These are phyloP conservation scores for Halcyon smyrnensis DNA, from an alignment of 2,797 vertebrate genomes.

Conservation along the genomic window DNA sequence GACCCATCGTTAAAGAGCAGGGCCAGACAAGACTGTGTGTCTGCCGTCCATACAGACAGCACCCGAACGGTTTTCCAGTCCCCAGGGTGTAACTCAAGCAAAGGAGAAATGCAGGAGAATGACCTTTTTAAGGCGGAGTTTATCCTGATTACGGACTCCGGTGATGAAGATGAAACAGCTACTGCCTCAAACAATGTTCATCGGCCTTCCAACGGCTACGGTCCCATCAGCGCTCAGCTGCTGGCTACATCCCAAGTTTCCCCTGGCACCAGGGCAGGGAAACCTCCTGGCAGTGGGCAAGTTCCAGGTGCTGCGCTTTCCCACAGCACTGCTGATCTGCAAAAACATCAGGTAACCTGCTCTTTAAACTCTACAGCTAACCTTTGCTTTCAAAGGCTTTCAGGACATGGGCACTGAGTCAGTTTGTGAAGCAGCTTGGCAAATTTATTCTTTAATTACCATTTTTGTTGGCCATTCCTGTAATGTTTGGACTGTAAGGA, in stretches of 20 bases:
- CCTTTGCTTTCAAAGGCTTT: neutral
- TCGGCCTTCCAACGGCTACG: neutral
- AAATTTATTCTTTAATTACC: neutral
- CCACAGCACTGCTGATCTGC: conserved; percentile 8
- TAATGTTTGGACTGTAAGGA: neutral
- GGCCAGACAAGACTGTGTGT: neutral
- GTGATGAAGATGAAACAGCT: conserved; percentile 77
- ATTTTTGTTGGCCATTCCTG: neutral
- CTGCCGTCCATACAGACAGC: neutral
- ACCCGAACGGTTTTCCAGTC: neutral
- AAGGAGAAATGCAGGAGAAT: conserved; percentile 80
- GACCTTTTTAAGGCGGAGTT: conserved; percentile 87
- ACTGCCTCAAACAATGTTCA: conserved; percentile 2
- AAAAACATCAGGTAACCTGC: conserved; percentile 75
- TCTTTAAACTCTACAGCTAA: neutral
- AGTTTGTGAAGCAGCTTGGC: neutral
- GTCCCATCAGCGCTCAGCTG: conserved; percentile 42
- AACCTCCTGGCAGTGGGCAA: neutral
- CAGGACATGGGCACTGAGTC: neutral
- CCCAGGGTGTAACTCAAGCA: neutral
- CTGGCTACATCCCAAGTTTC: conserved; percentile 33
- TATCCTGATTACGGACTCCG: conserved; percentile 84
- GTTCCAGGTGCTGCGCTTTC: neutral
- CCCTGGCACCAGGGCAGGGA: conserved; percentile 2
- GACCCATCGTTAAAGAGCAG: conserved; percentile 37